Evolutionary conservation across 2,113 vertebrate species (phyloP), one percentile per base, ranked within the genome.

Genomic region (Verasper variegatus): DNA sequence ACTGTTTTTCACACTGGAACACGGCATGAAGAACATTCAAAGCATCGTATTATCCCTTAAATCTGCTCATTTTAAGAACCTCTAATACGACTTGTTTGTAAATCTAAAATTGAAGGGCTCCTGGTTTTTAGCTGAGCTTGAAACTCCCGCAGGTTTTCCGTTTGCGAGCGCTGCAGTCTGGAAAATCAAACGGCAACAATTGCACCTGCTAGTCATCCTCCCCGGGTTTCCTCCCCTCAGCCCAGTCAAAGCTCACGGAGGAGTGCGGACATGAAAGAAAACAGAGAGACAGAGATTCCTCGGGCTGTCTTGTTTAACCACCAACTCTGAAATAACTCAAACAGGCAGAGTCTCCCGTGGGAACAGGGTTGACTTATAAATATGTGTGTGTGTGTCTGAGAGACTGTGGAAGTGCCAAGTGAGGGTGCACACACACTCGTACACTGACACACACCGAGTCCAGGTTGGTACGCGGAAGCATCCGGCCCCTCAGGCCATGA

Each of bases 291-390:
- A 87, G 47, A 80, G 82, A 84, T 69, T 88, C 88, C 78, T 85
- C 60, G 0, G 80, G 85, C 82, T 83, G 79, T 79, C 78, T 78
- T 84, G 71, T 86, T 89, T 84, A 86, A 87, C 81, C 81, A 76
- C 21, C 15, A 88, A 87, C 70, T 89, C 78, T 88, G 86, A 92
- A 90, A 87, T 91, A 90, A 91, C 80, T 76, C 74, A 88, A 88
- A 85, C 71, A 64, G 88, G 80, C 83, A 89, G 86, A 62, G 62
- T 88, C 76, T 87, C 84, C 84, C 67, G 58, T 68, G 80, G 74
- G 76, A 82, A 62, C 31, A 20, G 58, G 45, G 74, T 37, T 81
- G 76, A 61, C 54, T 57, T 61, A 56, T 59, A 82, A 84, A 82
- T 85, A 78, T 72, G 68, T 84, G 61, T 52, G 49, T 49, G 47